Evolutionary conservation across 92 coral and sea anemone genomes (phyloP).

Genomic region (Hydrozoanthus gracilis): DNA sequence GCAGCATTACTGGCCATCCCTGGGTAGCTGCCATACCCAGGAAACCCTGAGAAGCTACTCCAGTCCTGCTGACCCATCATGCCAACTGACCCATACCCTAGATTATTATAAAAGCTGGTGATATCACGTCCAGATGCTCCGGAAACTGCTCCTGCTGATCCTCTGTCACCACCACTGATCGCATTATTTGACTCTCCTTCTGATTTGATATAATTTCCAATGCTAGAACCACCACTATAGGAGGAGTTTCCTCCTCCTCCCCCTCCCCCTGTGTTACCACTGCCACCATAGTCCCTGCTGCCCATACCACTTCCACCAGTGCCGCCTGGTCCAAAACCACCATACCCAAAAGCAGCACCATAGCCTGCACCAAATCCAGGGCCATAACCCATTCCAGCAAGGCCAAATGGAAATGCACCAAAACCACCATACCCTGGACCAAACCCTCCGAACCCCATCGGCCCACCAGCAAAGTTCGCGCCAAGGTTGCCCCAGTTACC

Average conservation of each 20-base stretch:
- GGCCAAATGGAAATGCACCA: constrained; percentile 71
- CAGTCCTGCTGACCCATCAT: constrained; percentile 42
- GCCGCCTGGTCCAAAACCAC: constrained; percentile 53
- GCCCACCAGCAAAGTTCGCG: constrained; percentile 67
- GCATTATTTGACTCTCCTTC: constrained; percentile 58
- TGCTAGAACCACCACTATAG: constrained; percentile 52
- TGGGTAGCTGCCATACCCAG: constrained; percentile 55
- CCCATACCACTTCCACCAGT: constrained; percentile 47
- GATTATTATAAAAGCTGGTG: background rate
- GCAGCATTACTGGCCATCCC: constrained; percentile 36
- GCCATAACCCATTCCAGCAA: constrained; percentile 46
- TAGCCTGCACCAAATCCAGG: constrained; percentile 21
- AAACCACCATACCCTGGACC: constrained; percentile 57
- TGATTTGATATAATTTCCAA: constrained; percentile 52
- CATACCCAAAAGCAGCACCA: constrained; percentile 36
- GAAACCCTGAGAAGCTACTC: constrained; percentile 56
- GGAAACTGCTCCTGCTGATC: background rate
- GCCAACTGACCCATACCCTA: constrained; percentile 31
- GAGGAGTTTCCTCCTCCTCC: constrained; percentile 29
- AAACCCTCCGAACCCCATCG: constrained; percentile 76
- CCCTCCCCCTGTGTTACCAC: constrained; percentile 4
- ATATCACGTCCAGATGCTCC: constrained; percentile 14
- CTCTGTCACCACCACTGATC: constrained; percentile 13
- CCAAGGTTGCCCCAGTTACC: constrained; percentile 23
- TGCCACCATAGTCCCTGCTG: background rate